Base-by-base conservation (phyloP, 2,113 vertebrate genomes). In the Oncorhynchus clarkii region DNA sequence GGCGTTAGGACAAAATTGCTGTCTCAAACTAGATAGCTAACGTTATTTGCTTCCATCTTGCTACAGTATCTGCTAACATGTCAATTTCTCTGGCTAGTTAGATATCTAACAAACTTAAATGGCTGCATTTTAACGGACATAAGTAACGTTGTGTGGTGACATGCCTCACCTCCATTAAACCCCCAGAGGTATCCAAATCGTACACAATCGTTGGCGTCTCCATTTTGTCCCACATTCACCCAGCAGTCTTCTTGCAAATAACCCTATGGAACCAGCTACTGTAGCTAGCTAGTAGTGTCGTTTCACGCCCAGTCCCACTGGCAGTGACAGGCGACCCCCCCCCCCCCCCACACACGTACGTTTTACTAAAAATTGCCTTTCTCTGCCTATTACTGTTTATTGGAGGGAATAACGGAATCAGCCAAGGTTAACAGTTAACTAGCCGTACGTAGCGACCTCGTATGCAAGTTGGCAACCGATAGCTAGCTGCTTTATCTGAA, bases 161-260 rank as follows among this genome's bases (percentile, higher is more conserved):
- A 45, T 78, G 71, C 85, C 95, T 95, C 90, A 97, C 96, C 96
- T 98, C 96, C 96, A 96, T 97, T 87, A 98, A 94, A 90, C 96
- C 96, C 93, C 96, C 96, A 78, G 96, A 97, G 90, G 96, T 97
- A 92, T 98, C 96, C 94, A 97, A 89, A 91, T 97, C 96, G 95
- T 98, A 98, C 88, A 98, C 96, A 93, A 98, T 96, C 92, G 96
- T 97, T 92, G 96, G 96, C 92, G 96, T 95, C 94, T 97, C 96
- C 96, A 97, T 97, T 95, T 96, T 96, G 93, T 96, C 95, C 96
- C 96, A 97, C 96, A 97, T 96, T 95, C 95, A 96, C 94, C 92
- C 94, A 93, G 92, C 81, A 73, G 82, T 75, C 80, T 71, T 72
- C 59, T 31, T 64, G 72, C 81, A 74, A 60, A 75, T 3, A 62